Evolutionary conservation across 2,888 invertebrate species (phyloP), one percentile per base, ranked within the genome.

Genomic region (Eupithecia exiguata): DNA sequence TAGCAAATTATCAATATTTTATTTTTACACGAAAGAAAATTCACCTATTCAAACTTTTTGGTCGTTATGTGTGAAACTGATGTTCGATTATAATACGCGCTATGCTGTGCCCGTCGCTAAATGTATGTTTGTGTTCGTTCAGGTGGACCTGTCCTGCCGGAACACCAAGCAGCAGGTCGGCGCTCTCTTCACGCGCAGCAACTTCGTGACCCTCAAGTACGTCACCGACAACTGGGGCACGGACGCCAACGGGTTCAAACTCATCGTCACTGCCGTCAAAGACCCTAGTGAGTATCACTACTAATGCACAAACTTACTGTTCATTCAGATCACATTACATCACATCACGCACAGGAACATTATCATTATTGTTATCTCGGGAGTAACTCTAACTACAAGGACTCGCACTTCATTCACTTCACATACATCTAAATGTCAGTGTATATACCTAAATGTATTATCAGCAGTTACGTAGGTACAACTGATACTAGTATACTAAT

Each of bases 141-240:
- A 98, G 98, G 97, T 97, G 87, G 98, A 98, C 92, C 95, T 98
- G 82, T 97, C 98, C 77, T 98, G 98, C 94, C 96, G 97, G 82
- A 98, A 98, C 94, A 98, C 98, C 82, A 97, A 97, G 91, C 97
- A 97, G 94, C 97, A 97, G 84, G 97, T 98, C 80, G 98, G 98
- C 79, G 97, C 97, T 84, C 96, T 98, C 92, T 97, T 97, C 94
- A 98, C 98, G 75, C 96, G 98, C 87, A 98, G 98, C 90, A 98
- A 98, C 95, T 98, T 98, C 94, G 98, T 98, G 87, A 98, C 98
- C 71, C 96, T 98, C 84, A 98, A 97, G 92, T 98, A 98, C 95
- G 97, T 98, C 87, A 98, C 98, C 70, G 98, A 98, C 94, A 96
- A 96, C 87, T 98, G 98, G 98, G 98, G 98, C 80, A 98, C 98